These are phyloP conservation scores for Anguilla pacifica DNA, from an alignment of 2,797 vertebrate species.

Conservation along the genomic window DNA sequence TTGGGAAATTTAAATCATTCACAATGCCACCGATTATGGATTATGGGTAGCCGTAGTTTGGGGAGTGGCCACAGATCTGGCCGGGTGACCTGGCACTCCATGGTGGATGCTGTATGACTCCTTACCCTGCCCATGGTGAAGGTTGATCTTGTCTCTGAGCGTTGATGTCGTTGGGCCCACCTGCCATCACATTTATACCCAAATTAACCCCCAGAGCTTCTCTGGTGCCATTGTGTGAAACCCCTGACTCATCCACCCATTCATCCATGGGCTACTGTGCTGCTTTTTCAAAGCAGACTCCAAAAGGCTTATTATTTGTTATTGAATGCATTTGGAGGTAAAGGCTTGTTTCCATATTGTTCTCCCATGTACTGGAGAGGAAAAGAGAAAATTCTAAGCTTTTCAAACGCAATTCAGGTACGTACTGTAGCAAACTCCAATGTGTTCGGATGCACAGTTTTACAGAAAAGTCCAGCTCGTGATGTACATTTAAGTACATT, in stretches of 20 bases:
- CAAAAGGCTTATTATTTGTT: constrained; percentile 26
- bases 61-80: neutral
- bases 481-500: neutral
- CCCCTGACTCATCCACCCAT: constrained; percentile 42
- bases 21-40: neutral
- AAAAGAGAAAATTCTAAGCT: neutral
- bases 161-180: neutral
- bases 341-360: constrained; percentile 30
- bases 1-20: neutral
- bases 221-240: constrained; percentile 62
- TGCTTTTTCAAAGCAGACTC: constrained; percentile 21
- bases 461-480: neutral
- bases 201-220: constrained; percentile 44
- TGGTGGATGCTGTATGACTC: constrained; percentile 33
- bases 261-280: constrained; percentile 4
- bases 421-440: neutral
- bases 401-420: neutral
- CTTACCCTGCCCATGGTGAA: constrained; percentile 49
- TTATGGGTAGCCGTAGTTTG: neutral
- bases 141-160: neutral
- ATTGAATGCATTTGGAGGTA: constrained; percentile 25
- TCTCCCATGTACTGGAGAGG: neutral
- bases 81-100: constrained; percentile 32
- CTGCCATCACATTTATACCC: constrained; percentile 22
- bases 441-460: neutral